Base-by-base conservation (phyloP, 2,888 invertebrate species). In the Ophioninae sp. region DNA sequence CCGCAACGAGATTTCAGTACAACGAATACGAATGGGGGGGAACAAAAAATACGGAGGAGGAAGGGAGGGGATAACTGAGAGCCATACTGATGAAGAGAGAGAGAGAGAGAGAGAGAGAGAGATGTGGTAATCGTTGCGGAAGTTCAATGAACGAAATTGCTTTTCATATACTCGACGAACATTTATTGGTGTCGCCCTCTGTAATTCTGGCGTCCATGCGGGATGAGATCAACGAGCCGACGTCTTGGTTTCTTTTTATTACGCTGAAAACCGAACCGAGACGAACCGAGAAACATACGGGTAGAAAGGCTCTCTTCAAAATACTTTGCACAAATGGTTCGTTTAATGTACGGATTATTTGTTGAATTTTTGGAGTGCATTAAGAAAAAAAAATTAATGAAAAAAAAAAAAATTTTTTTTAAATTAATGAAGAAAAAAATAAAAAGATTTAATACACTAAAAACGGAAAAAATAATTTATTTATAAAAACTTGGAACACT, bases 61-160 rank as follows among this genome's bases (percentile, higher is more conserved):
- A 30, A 30, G 30, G 7, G 20, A 72, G 21, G 23, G 50, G 73
- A 57, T 21, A 17, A n/a, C 7, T 59, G 59, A 59, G 59, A 30
- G 59, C 39, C 20, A 70, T 30, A 70, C 44, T 44, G 21, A 21
- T 30, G 30, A 39, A 20, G 70, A 39, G 57, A n/a, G 20, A 69
- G 30, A 56, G 17, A 37, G 69, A 57, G 57, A 69, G 57, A 69
- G 17, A 23, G 8, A 37, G 8, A 57, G 41, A 21, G 44, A n/a
- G 64, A 65, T 61, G 21, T 23, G 68, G 67, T 83, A 72, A 76
- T 76, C 72, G 72, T 72, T 80, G 67, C 62, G 68, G 56, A 83
- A 80, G 70, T 80, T 68, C 70, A 80, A 72, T 68, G 76, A 65
- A 74, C 80, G 57, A 69, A 73, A 77, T 76, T 81, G 62, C 70